Percentiles rank a stretch among this genome's conserved stretches.
Evolutionary conservation across 2,888 invertebrate genomes (phyloP).

Genomic region (Ectemnius continuus): DNA sequence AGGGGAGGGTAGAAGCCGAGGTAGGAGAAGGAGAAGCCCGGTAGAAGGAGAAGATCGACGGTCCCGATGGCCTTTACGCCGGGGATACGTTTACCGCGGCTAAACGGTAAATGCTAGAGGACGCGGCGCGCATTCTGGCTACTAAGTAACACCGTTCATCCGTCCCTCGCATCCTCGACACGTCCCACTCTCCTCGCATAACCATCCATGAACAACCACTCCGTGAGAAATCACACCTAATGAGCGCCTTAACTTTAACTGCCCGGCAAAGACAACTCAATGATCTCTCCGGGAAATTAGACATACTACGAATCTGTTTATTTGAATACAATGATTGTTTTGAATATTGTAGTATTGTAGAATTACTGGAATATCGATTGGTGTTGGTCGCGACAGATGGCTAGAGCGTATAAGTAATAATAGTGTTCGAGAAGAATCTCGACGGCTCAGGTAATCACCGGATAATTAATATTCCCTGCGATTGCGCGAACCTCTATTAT

Average conservation of each 20-base stretch:
- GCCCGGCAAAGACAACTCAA: no score
- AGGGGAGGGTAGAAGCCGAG: constrained; percentile 50
- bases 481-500: neutral
- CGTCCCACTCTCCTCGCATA: neutral
- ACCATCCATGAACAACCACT: neutral
- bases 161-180: neutral
- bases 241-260: no score
- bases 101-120: constrained; percentile 39
- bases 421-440: neutral
- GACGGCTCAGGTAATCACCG: neutral
- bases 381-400: no score
- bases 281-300: no score
- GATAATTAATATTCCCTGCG: constrained; percentile 1
- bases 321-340: no score
- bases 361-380: no score
- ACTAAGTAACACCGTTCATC: constrained; percentile 9
- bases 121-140: constrained; percentile 9
- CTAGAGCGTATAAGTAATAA: no score
- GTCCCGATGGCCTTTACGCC: constrained; percentile 57
- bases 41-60: constrained; percentile 50
- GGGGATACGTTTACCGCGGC: constrained; percentile 44
- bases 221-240: neutral
- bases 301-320: no score
- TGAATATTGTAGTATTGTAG: no score
- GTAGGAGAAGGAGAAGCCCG: constrained; percentile 32